Conservation (phyloP, 2,888 invertebrate species). For the Athripsodes cinereus region DNA sequence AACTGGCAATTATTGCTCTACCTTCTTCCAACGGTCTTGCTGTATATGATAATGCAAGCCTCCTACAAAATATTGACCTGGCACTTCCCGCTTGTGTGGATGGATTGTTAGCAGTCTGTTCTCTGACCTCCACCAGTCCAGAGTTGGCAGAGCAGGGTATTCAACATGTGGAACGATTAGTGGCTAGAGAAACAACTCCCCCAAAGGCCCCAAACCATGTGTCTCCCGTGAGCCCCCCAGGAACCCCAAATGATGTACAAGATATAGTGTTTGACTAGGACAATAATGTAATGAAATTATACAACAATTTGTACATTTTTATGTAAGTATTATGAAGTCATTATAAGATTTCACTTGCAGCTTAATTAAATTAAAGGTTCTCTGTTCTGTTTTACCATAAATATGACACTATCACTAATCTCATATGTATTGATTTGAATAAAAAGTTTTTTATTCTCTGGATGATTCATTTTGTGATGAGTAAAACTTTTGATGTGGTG, state of each 20-base stretch:
- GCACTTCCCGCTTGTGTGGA: constrained; percentile 6
- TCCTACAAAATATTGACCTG: neutral
- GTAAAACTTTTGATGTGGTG: too few species aligned
- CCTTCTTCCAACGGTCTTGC: neutral
- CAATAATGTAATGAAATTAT: too few species aligned
- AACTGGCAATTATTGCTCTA: neutral
- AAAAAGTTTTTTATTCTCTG: too few species aligned
- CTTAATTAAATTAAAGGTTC: too few species aligned
- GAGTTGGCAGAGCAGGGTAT: constrained; percentile 51
- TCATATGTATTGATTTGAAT: too few species aligned
- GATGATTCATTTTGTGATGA: too few species aligned
- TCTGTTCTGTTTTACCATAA: too few species aligned
- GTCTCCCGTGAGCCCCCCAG: constrained; percentile 38
- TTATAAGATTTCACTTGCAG: too few species aligned
- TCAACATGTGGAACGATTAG: constrained; percentile 52
- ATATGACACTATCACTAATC: too few species aligned
- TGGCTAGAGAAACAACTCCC: constrained; percentile 52
- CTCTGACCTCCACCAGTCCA: constrained; percentile 45
- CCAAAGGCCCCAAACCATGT: constrained; percentile 36
- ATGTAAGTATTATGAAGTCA: too few species aligned
- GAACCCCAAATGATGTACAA: constrained; percentile 60
- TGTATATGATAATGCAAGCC: neutral
- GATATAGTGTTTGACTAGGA: constrained; percentile 48
- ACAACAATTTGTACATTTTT: too few species aligned
- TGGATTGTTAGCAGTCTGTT: constrained; percentile 36